Evolutionary conservation across 2,888 invertebrate genomes (phyloP), one percentile per base, ranked within the genome.

Genomic region (Orthosia incerta): DNA sequence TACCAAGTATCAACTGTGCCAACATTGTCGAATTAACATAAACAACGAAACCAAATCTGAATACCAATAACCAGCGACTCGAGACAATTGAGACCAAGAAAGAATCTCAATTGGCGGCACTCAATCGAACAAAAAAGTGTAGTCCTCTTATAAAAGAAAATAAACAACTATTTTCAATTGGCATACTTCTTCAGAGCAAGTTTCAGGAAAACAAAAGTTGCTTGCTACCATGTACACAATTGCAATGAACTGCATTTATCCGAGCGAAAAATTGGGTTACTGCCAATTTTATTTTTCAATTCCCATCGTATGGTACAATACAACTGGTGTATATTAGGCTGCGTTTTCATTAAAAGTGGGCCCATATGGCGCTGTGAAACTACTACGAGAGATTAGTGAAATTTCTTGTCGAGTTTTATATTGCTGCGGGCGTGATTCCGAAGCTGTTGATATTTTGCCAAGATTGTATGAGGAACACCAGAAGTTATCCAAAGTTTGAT

Each of bases 281-380:
- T 93, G 94, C 94, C 94, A 94, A 93, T 94, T 93, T 91, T 93
- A 92, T 93, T 94, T 93, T 94, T 93, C 93, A 93, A 93, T 94
- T 92, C 88, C 84, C 83, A 76, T 80, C 74, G 69, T 73, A 72
- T 76, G 63, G 77, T 71, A 83, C 79, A 76, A 71, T 72, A 83
- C 80, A 74, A 85, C 76, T 74, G 80, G 73, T 77, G 85, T 76
- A 72, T 82, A 82, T 87, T 87, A 87, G 85, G 87, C 84, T 74
- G 69, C 50, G 79, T 79, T 83, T 87, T 86, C 79, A 80, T 86
- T 85, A 85, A 80, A 61, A 57, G 56, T 71, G 79, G 74, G 55
- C 85, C 79, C 85, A 86, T 86, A 85, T 86, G 86, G 79, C 64
- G 16, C 50, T 64, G 56, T 26, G 55, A 60, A 77, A 85, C 65